Conservation (phyloP, 2,113 vertebrate genomes). For the Trochalopteron elliotii region DNA sequence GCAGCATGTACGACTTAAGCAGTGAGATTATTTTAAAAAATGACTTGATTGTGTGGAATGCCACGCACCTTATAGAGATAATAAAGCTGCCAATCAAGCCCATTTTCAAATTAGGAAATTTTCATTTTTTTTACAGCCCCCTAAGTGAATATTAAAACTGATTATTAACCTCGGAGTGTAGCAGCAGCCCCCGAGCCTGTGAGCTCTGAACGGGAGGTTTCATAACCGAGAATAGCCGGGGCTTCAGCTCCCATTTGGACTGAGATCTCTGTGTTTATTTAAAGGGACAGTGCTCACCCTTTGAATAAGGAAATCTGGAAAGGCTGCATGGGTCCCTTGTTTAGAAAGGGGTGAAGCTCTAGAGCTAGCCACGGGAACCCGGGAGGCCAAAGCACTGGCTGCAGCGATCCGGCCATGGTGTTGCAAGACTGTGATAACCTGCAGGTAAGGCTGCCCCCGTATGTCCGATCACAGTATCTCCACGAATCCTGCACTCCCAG, state of each 20-base stretch:
- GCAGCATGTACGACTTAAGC: slow-evolving; percentile 77
- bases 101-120: slow-evolving; percentile 70
- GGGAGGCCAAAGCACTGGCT: neutral
- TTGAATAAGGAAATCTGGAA: neutral
- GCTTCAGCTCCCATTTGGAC: neutral
- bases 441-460: slow-evolving; percentile 77
- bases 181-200: slow-evolving; percentile 20
- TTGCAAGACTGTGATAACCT: neutral
- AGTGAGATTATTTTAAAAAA: slow-evolving; percentile 81
- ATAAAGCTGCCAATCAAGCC: slow-evolving; percentile 83
- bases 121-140: slow-evolving; percentile 74
- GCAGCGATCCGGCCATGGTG: neutral
- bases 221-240: slow-evolving; percentile 1
- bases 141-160: slow-evolving; percentile 74
- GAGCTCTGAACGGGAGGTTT: slow-evolving; percentile 29
- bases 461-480: slow-evolving; percentile 34
- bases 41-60: slow-evolving; percentile 81
- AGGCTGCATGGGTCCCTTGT: neutral
- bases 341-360: neutral
- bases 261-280: neutral
- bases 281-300: neutral
- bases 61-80: slow-evolving; percentile 77
- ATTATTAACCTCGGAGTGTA: slow-evolving; percentile 66
- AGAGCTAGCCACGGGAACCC: neutral
- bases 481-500: neutral